Evolutionary conservation across 2,113 vertebrate species (phyloP), one percentile per base, ranked within the genome.

Genomic region (Verasper variegatus): DNA sequence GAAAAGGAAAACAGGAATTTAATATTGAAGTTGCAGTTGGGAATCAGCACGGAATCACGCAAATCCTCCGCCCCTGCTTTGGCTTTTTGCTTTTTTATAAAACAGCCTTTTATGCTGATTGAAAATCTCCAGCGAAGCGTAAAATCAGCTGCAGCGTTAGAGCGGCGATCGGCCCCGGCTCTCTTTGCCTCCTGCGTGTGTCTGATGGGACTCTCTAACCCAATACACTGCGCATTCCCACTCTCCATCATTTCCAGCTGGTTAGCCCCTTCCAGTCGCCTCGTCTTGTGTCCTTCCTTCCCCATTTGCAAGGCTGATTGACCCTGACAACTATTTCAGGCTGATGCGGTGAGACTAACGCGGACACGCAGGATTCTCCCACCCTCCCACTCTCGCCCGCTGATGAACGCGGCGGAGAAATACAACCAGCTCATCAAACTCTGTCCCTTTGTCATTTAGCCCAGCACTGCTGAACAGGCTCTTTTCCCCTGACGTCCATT

Each of bases 301-400:
- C 71, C 78, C 70, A 84, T 92, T 91, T 90, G 87, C 82, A 75
- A 88, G 75, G 79, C 84, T 85, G 88, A 90, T 88, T 83, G 88
- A 87, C 82, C 81, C 71, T 60, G 87, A 90, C 87, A 77, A 88
- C 84, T 91, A 80, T 72, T 78, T 90, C 75, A 62, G 51, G 31
- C 71, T 75, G 71, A 79, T 68, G 68, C 84, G 71, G 61, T 52
- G 35, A 66, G 78, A 85, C 81, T 51, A 71, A 78, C 17, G n/a
- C 69, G 12, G 26, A 10, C 18, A 40, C 54, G 49, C 63, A 3
- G 56, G 51, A 64, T 37, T 37, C 24, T 4, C 13, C 37, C 5
- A 17, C 13, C 26, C 2, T 0, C 37, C 62, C 24, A 4, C 37
- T 37, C 8, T n/a, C 8, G 15, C 31, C 7, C 81, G 74, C 23